Evolutionary conservation across 2,888 invertebrate species (phyloP).

Genomic region (Amphipoea lucens): DNA sequence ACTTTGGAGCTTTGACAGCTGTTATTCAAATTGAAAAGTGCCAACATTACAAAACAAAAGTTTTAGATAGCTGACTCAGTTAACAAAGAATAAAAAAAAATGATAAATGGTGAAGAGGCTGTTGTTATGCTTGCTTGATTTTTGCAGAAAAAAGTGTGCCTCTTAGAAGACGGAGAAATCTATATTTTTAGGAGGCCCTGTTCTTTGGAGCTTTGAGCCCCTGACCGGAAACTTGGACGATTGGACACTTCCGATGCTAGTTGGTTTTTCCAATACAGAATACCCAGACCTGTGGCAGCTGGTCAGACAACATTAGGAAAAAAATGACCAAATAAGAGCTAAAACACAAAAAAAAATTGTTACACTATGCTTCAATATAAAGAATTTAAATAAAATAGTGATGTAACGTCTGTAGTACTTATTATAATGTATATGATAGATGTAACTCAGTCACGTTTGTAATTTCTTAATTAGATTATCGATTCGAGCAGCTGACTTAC

Average conservation of each 20-base stretch:
- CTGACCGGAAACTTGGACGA: neutral
- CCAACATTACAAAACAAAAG: conserved; percentile 11
- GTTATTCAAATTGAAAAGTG: neutral
- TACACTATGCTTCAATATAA: neutral
- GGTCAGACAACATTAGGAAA: neutral
- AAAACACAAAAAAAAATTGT: neutral
- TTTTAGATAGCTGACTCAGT: neutral
- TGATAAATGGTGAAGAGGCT: too few relatives aligned
- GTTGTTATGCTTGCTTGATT: neutral
- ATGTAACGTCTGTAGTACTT: neutral
- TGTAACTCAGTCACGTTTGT: neutral
- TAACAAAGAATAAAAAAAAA: too few relatives aligned
- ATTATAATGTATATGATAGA: neutral
- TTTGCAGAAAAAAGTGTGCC: neutral
- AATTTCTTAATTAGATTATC: conserved; percentile 15
- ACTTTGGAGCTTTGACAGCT: conserved; percentile 13
- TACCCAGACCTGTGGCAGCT: neutral
- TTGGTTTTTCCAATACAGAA: neutral
- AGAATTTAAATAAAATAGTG: neutral
- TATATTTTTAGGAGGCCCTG: neutral
- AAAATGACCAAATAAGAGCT: neutral
- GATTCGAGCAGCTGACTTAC: conserved; percentile 30
- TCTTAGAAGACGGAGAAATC: neutral
- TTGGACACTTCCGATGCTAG: neutral
- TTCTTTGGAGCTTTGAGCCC: neutral